Conservation (phyloP, 1,140 invertebrate genomes). For the Phymastichus coffea region DNA sequence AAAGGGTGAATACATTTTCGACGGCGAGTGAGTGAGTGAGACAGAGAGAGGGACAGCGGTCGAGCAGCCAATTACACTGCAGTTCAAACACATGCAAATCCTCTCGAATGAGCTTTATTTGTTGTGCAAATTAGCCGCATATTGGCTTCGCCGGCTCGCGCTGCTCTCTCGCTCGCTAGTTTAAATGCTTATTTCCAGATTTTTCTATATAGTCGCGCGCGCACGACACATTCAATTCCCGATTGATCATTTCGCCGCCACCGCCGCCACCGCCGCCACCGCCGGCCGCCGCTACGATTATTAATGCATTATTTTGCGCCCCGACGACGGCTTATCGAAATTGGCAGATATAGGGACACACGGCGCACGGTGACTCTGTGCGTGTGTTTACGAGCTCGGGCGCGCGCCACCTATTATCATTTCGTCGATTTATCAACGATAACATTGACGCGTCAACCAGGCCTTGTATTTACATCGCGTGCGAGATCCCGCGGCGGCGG, state of each 20-base stretch:
- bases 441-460: slow-evolving; percentile 27
- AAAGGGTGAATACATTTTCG: slow-evolving; percentile 18
- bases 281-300: slow-evolving; percentile 4
- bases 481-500: slow-evolving; percentile 2
- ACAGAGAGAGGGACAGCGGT: not conserved
- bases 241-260: slow-evolving; percentile 19
- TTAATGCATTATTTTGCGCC: slow-evolving; percentile 27
- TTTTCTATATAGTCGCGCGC: slow-evolving; percentile 16
- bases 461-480: slow-evolving; percentile 12
- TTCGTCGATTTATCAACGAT: slow-evolving; percentile 28
- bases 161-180: not conserved
- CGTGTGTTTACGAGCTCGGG: not conserved
- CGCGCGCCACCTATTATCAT: slow-evolving; percentile 12
- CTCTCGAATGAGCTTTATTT: slow-evolving; percentile 58
- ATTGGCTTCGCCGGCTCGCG: slow-evolving; percentile 47
- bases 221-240: slow-evolving; percentile 24
- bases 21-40: too few species aligned
- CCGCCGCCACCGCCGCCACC: not conserved
- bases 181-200: slow-evolving; percentile 8
- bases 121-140: slow-evolving; percentile 59
- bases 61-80: slow-evolving; percentile 54
- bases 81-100: slow-evolving; percentile 61
- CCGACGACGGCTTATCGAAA: slow-evolving; percentile 15
- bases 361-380: too few species aligned
- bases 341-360: slow-evolving; percentile 28